Percentiles rank a stretch among this genome's conserved stretches.
phyloP scores from a whole-genome alignment of 1,140 invertebrate genomes.

The Papilio aristodemus region DNA sequence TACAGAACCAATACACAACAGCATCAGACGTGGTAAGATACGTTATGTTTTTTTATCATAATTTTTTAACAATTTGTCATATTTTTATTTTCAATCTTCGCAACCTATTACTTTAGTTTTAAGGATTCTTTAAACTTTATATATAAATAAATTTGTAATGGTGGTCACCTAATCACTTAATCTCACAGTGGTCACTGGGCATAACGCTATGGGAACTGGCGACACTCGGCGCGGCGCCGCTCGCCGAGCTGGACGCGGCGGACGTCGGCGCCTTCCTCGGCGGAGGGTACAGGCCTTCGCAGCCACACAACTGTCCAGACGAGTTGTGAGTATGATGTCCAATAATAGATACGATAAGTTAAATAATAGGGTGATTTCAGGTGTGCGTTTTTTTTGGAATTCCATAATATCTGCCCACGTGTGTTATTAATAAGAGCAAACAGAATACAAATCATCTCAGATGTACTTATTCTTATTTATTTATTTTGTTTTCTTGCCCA shows the following conservation, averaged over 20 bases:
- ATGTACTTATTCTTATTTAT: conserved; percentile 5
- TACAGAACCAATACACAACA: conserved; percentile 88
- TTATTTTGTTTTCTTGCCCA: conserved; percentile 63
- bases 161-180: too few species aligned
- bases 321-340: conserved; percentile 88
- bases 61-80: too few species aligned
- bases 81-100: too few species aligned
- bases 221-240: conserved; percentile 93
- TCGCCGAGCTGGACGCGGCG: conserved; percentile 94
- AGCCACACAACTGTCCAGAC: conserved; percentile 96
- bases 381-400: too few species aligned
- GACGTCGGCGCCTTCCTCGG: conserved; percentile 93
- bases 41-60: too few species aligned
- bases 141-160: too few species aligned
- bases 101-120: too few species aligned
- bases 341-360: too few species aligned
- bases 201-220: conserved; percentile 97
- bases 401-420: too few species aligned
- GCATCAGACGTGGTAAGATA: conserved; percentile 92
- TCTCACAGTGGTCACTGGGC: conserved; percentile 93
- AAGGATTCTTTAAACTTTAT: too few species aligned
- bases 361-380: too few species aligned
- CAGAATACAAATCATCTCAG: background rate
- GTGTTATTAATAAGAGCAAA: background rate
- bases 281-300: conserved; percentile 92